Conservation (phyloP, 2,113 vertebrate species). For the Spizaetus ornatus region DNA sequence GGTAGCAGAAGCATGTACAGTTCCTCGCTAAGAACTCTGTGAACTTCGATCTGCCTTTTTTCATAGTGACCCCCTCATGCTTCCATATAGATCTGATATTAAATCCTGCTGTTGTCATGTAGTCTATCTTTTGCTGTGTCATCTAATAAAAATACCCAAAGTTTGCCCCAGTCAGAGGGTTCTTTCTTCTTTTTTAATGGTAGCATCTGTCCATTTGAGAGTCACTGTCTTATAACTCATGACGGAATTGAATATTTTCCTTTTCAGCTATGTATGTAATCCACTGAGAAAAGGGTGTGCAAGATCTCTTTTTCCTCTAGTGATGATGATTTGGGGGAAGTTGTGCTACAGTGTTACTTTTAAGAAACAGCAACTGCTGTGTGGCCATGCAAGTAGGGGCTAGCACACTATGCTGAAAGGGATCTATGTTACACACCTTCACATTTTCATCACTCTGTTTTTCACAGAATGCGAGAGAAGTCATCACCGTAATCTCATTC, state of each 20-base stretch:
- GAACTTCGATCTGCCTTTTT: not conserved
- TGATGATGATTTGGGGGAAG: not conserved
- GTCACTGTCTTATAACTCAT: not conserved
- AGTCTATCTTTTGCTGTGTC: not conserved
- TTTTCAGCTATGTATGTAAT: not conserved
- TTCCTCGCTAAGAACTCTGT: not conserved
- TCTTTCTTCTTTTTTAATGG: not conserved
- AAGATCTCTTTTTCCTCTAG: not conserved
- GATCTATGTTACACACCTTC: not conserved
- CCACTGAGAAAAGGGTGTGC: not conserved
- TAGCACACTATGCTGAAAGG: not conserved
- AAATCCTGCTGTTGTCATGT: not conserved
- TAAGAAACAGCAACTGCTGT: not conserved
- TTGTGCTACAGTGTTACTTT: not conserved
- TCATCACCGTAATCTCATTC: not conserved
- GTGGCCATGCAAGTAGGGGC: not conserved
- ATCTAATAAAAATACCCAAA: not conserved
- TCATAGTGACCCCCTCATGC: not conserved
- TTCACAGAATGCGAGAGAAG: not conserved
- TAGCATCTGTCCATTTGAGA: not conserved
- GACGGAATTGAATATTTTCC: not conserved
- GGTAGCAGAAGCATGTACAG: not conserved
- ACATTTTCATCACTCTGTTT: not conserved
- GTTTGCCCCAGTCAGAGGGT: not conserved
- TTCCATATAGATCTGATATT: not conserved